A percentile compares a stretch with the other conserved stretches of the same genome.
Evolutionary conservation across 2,888 invertebrate genomes (phyloP).

Genomic region (Ectemnius lituratus): DNA sequence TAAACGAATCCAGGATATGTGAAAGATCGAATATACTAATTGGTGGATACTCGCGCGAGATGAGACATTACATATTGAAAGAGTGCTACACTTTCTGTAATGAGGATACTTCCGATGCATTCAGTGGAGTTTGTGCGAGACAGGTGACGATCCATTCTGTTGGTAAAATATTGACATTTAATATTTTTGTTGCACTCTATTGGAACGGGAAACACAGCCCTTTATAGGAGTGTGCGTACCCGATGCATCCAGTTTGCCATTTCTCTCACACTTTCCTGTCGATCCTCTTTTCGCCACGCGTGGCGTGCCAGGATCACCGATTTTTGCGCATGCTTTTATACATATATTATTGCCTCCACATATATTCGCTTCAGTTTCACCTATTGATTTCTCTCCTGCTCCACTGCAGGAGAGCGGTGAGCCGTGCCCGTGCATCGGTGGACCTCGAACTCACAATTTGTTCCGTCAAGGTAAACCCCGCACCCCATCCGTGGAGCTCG

Average conservation of each 20-base stretch:
- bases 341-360: not conserved
- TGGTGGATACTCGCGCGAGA: slow-evolving; percentile 29
- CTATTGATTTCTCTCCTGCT: not conserved
- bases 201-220: slow-evolving; percentile 28
- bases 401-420: not conserved
- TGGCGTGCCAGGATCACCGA: not conserved
- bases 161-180: slow-evolving; percentile 72
- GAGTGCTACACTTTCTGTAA: slow-evolving; percentile 59
- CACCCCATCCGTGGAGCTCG: not conserved
- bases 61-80: slow-evolving; percentile 43
- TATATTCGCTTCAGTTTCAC: not conserved
- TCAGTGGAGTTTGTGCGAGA: slow-evolving; percentile 53
- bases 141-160: slow-evolving; percentile 65
- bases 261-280: slow-evolving; percentile 27
- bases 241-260: not conserved
- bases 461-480: not conserved
- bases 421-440: not conserved
- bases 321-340: not conserved
- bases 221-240: slow-evolving; percentile 37
- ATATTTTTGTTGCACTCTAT: slow-evolving; percentile 62
- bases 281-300: slow-evolving; percentile 9
- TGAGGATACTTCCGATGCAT: slow-evolving; percentile 65
- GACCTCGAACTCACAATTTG: not conserved
- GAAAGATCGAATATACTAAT: slow-evolving; percentile 20
- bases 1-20: not conserved